Evolutionary conservation across 2,113 vertebrate species (phyloP).

Genomic region (Tenebrosternarchus preto): DNA sequence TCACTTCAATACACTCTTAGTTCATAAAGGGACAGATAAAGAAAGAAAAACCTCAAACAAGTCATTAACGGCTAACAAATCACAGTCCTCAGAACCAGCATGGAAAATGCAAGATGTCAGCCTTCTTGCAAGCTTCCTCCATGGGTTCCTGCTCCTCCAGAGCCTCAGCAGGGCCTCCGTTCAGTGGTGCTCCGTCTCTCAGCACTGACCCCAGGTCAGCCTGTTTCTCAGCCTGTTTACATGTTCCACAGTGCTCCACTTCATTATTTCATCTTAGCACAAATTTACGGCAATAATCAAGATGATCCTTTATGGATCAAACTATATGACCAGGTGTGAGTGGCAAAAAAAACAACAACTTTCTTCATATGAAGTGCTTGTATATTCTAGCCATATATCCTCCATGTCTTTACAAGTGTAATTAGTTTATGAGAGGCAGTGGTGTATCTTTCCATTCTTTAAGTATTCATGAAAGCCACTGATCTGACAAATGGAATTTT

Average conservation of each 20-base stretch:
- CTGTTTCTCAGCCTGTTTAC: background rate
- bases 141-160: background rate
- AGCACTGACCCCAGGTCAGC: too few relatives aligned
- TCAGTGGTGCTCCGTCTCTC: too few relatives aligned
- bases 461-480: constrained; percentile 81
- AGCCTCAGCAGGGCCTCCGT: background rate
- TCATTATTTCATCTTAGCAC: background rate
- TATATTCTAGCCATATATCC: constrained; percentile 65
- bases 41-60: too few relatives aligned
- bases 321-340: constrained; percentile 13
- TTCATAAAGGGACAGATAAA: background rate
- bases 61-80: background rate
- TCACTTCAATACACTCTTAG: background rate
- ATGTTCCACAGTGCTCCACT: too few relatives aligned
- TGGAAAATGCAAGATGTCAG: constrained; percentile 1
- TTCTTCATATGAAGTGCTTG: constrained; percentile 68
- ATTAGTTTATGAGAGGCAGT: constrained; percentile 76
- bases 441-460: constrained; percentile 70
- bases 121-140: background rate
- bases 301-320: background rate
- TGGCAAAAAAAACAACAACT: constrained; percentile 17
- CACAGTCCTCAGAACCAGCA: background rate
- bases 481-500: constrained; percentile 84
- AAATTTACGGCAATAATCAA: background rate
- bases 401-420: constrained; percentile 75